Conservation (phyloP, 2,113 vertebrate genomes). For the Dicerorhinus sumatrensis region DNA sequence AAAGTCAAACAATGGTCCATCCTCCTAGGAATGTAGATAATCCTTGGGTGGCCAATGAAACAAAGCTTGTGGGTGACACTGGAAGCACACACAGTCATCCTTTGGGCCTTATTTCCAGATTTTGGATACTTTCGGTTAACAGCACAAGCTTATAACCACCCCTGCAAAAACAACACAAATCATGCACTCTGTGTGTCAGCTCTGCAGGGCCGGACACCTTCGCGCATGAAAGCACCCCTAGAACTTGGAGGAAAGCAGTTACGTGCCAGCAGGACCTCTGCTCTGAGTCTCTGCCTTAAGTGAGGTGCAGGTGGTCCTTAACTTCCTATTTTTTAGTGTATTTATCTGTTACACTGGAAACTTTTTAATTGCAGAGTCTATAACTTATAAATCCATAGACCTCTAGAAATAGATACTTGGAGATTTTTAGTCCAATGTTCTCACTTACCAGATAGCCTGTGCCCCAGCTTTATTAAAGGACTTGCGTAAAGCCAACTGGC, state of each 20-base stretch:
- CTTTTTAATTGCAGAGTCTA: background rate
- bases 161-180: background rate
- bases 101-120: background rate
- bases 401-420: background rate
- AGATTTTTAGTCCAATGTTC: background rate
- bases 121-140: background rate
- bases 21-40: background rate
- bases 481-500: background rate
- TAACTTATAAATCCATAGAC: background rate
- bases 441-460: background rate
- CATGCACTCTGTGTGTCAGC: fast-evolving
- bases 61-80: background rate
- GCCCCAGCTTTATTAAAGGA: background rate
- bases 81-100: background rate
- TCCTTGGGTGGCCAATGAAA: background rate
- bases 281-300: background rate
- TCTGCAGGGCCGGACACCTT: no score
- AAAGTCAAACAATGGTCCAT: background rate
- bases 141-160: background rate
- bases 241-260: background rate
- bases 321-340: background rate
- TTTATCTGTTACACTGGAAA: background rate
- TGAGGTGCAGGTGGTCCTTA: background rate
- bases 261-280: background rate
- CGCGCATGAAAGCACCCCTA: background rate